phyloP scores from a whole-genome alignment of 2,113 vertebrate species.

The Melospiza georgiana region DNA sequence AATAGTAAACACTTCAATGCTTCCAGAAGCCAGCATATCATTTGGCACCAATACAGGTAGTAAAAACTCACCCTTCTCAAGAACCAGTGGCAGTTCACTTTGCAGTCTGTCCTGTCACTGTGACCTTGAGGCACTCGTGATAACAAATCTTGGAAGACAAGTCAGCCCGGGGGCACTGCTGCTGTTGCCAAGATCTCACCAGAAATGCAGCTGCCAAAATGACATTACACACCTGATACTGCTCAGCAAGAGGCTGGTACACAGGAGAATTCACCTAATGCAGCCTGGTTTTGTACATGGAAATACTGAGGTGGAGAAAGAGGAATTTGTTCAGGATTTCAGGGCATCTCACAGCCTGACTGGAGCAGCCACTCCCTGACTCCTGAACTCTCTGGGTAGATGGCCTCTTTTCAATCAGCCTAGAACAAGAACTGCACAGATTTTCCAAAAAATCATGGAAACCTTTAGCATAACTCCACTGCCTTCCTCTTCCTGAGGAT shows the following conservation, averaged over 20 bases:
- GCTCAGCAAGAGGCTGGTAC: not conserved
- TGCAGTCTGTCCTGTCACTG: not conserved
- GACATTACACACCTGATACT: not conserved
- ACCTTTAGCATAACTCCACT: not conserved
- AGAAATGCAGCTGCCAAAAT: not conserved
- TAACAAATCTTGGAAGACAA: not conserved
- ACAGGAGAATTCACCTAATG: not conserved
- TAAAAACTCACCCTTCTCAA: not conserved
- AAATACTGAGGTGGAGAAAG: not conserved
- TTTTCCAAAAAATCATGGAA: not conserved
- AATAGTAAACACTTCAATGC: not conserved
- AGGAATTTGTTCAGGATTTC: not conserved
- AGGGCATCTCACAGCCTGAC: not conserved
- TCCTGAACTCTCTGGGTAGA: not conserved
- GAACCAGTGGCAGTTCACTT: not conserved
- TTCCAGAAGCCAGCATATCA: not conserved
- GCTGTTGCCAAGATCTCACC: not conserved
- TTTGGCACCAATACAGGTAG: not conserved
- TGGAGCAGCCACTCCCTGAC: not conserved
- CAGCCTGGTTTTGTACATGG: not conserved
- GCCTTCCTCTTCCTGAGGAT: not conserved
- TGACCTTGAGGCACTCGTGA: not conserved
- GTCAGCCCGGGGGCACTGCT: accelerated
- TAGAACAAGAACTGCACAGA: not conserved
- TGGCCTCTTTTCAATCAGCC: not conserved